phyloP scores from a whole-genome alignment of 2,888 invertebrate species.

The Pollenia angustigena region DNA sequence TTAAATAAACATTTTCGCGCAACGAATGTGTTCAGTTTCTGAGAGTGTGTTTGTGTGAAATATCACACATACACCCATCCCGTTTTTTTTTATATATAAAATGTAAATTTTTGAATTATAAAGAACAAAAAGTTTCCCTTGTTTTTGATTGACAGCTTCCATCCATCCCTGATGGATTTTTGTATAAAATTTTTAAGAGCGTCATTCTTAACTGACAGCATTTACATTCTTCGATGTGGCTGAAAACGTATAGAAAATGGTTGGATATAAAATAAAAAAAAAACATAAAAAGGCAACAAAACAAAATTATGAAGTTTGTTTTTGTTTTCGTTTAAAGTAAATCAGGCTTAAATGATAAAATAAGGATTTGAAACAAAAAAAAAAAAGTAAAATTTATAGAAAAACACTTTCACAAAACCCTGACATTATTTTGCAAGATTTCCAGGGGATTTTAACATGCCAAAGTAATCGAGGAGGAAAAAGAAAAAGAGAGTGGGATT shows the following conservation, averaged over 20 bases:
- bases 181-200: slow-evolving; percentile 79
- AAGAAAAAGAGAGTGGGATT: slow-evolving; percentile 1
- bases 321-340: slow-evolving; percentile 47
- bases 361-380: slow-evolving; percentile 21
- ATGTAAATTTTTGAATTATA: slow-evolving; percentile 75
- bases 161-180: slow-evolving; percentile 83
- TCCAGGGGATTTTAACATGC: slow-evolving; percentile 49
- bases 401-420: slow-evolving; percentile 53
- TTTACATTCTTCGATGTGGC: slow-evolving; percentile 56
- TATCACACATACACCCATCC: slow-evolving; percentile 74
- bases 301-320: slow-evolving; percentile 60
- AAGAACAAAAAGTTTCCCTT: slow-evolving; percentile 79
- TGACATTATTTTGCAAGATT: slow-evolving; percentile 55
- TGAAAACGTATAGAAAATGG: slow-evolving; percentile 62
- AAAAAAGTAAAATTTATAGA: slow-evolving; percentile 31
- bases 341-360: slow-evolving; percentile 63
- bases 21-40: slow-evolving; percentile 30
- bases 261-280: slow-evolving; percentile 59
- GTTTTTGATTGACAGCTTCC: slow-evolving; percentile 84
- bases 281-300: slow-evolving; percentile 33
- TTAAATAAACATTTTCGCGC: slow-evolving; percentile 60
- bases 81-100: slow-evolving; percentile 79
- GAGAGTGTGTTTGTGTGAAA: not conserved
- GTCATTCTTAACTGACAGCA: slow-evolving; percentile 78
- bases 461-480: slow-evolving; percentile 33